These are phyloP conservation scores for Tyto alba DNA, from an alignment of 2,113 vertebrate species.

Conservation along the genomic window DNA sequence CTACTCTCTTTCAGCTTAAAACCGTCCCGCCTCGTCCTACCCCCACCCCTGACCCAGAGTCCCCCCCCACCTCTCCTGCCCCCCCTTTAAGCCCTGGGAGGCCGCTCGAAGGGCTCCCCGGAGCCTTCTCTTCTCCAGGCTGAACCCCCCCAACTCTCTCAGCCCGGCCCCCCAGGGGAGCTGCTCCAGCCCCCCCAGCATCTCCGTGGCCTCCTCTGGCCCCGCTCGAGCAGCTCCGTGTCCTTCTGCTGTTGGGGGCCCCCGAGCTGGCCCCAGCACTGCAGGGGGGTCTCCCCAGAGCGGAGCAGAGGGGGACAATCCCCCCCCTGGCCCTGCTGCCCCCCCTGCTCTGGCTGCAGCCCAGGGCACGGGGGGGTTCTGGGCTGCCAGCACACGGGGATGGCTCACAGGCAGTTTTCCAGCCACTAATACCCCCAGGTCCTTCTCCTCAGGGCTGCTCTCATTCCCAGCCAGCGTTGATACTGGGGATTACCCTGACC, in stretches of 20 bases:
- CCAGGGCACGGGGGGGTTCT: no score
- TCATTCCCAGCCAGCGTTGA: no score
- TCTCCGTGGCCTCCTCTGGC: rapidly evolving
- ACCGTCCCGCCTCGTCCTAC: neutral
- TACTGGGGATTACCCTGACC: no score
- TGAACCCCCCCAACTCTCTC: neutral
- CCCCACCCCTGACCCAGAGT: no score
- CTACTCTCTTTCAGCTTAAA: neutral
- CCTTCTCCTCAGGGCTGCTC: no score
- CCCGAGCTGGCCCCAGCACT: neutral
- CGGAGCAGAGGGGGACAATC: neutral
- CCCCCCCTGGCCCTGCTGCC: rapidly evolving
- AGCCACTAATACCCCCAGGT: no score
- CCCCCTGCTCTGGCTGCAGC: neutral
- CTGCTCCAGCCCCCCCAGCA: rapidly evolving
- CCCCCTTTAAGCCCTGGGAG: neutral
- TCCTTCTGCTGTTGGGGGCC: rapidly evolving
- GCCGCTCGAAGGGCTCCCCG: rapidly evolving
- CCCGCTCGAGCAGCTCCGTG: rapidly evolving
- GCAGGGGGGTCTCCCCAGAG: neutral
- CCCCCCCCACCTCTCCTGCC: no score
- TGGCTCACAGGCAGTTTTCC: no score
- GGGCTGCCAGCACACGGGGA: no score
- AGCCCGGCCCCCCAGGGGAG: rapidly evolving
- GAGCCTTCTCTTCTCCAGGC: neutral